Evolutionary conservation across 2,113 vertebrate species (phyloP).

Genomic region (Stegastes partitus): DNA sequence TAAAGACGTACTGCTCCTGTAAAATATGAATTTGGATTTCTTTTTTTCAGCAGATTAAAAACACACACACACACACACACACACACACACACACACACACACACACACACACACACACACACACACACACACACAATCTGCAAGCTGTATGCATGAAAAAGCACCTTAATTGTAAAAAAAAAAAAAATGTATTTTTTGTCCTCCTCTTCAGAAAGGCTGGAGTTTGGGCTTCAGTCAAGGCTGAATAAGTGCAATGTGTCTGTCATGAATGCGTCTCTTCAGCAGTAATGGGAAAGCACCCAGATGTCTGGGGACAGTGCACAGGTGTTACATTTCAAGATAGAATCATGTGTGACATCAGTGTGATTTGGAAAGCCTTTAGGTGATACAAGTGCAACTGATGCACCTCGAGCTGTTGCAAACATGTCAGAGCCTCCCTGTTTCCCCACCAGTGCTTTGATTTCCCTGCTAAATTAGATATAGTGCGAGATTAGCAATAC

Average conservation of each 20-base stretch:
- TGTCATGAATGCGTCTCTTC: slow-evolving; percentile 19
- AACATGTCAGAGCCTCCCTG: slow-evolving; percentile 15
- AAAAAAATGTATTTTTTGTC: slow-evolving; percentile 6
- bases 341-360: slow-evolving; percentile 51
- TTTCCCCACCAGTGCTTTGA: slow-evolving; percentile 6
- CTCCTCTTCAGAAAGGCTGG: slow-evolving; percentile 11
- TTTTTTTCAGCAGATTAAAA: slow-evolving; percentile 14
- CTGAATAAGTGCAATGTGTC: not conserved
- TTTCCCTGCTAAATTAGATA: slow-evolving; percentile 51
- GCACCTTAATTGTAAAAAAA: slow-evolving; percentile 15
- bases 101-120: no score
- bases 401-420: not conserved
- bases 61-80: no score
- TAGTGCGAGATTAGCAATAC: slow-evolving; percentile 63
- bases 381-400: slow-evolving; percentile 7
- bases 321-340: slow-evolving; percentile 53
- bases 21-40: slow-evolving; percentile 20
- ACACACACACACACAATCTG: no score
- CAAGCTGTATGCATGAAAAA: slow-evolving; percentile 28
- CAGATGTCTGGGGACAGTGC: slow-evolving; percentile 31
- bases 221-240: slow-evolving; percentile 12
- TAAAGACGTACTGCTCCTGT: not conserved
- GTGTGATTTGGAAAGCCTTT: slow-evolving; percentile 36
- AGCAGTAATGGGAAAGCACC: slow-evolving; percentile 54
- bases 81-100: no score